Base-by-base conservation (phyloP, 1,140 invertebrate species). In the Carcinoscorpius rotundicauda region DNA sequence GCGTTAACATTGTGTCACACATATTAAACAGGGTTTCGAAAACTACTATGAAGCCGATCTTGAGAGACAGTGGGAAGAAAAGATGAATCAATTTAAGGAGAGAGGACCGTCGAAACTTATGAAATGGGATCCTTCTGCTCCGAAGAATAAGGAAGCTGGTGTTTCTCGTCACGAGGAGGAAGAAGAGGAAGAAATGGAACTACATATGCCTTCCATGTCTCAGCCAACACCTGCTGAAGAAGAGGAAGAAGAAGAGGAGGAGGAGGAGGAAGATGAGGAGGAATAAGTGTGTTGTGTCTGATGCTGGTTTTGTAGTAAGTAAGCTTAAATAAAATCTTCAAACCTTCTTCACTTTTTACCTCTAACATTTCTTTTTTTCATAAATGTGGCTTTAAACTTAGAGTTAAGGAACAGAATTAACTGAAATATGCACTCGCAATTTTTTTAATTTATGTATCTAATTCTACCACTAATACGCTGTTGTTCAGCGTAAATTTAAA, bases 61-160 rank as follows among this genome's bases (percentile, higher is more conserved):
- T 72, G 91, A 93, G 81, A 92, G 90, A 80, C 79, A 82, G 73
- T 94, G 90, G 91, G 82, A 86, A 71, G 86, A 92, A 76, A 90
- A 86, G 76, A 84, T 85, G 77, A 85, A 88, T 72, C 86, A 88
- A 78, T 93, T 91, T 81, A 84, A 86, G 75, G 86, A 86, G 79
- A 59, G 62, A 11, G 71, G 70, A 48, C 52, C 62, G n/a, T 63
- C 63, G 5, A n/a, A 49, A 8, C 63, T 69, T 9, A 65, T 65
- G 29, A 69, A 69, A 51, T 69, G 68, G 68, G 68, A 69, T 48
- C 73, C 73, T 3, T 66, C 66, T 3, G 66, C 72, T 8, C 73
- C 67, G 49, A 73, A 75, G 55, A 71, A 73, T 60, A 72, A 75
- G 60, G 60, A 65, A 52, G 63, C 73, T 52, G 64, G 71, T 10